These are phyloP conservation scores for Sinocyclocheilus maitianheensis DNA, from an alignment of 2,113 vertebrate genomes.

Conservation along the genomic window DNA sequence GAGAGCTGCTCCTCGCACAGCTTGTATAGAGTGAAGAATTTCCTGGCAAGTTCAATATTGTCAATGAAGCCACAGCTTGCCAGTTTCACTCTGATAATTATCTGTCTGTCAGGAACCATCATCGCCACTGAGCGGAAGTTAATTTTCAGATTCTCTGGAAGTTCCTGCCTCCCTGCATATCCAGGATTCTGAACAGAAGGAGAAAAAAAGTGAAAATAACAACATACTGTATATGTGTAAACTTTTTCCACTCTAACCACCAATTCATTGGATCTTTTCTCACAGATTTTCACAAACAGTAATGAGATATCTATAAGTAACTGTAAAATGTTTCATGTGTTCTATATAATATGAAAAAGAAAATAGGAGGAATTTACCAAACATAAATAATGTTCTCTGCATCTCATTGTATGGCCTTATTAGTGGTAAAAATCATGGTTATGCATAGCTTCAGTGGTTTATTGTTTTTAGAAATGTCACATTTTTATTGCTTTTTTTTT, in stretches of 20 bases:
- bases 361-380: background rate
- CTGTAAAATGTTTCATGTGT: background rate
- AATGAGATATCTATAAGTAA: background rate
- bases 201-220: conserved; percentile 6
- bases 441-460: too few species aligned
- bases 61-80: conserved; percentile 95
- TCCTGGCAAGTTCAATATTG: conserved; percentile 88
- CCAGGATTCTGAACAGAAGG: conserved; percentile 85
- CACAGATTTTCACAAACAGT: background rate
- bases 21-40: conserved; percentile 95
- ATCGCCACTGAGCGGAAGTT: conserved; percentile 96
- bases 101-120: conserved; percentile 98
- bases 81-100: conserved; percentile 95
- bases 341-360: background rate
- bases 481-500: too few species aligned
- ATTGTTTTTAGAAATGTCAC: too few species aligned
- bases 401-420: background rate
- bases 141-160: conserved; percentile 97
- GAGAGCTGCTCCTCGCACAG: conserved; percentile 96
- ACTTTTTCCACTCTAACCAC: background rate
- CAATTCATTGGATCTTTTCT: background rate
- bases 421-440: too few species aligned
- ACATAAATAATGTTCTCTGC: background rate
- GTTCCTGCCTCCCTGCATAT: conserved; percentile 94
- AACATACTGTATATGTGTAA: background rate